A percentile compares a stretch with the other conserved stretches of the same genome.
phyloP scores from a whole-genome alignment of 2,888 invertebrate species.

The Sphaerophoria taeniata region DNA sequence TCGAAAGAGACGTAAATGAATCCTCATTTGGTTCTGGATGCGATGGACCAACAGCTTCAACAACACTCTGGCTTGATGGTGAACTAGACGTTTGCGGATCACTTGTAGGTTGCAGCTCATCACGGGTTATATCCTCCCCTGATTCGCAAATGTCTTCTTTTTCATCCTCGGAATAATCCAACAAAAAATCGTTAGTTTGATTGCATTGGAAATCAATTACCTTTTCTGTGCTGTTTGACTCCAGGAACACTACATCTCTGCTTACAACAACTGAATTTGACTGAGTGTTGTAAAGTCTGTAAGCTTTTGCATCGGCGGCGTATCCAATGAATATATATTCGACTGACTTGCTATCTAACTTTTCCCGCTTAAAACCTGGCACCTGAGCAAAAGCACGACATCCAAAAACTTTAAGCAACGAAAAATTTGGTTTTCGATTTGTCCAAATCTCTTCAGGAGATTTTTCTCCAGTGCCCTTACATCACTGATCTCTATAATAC shows the following conservation, averaged over 20 bases:
- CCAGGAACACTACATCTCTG: slow-evolving; percentile 31
- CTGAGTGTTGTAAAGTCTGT: slow-evolving; percentile 43
- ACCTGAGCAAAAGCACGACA: slow-evolving; percentile 11
- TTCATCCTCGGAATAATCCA: slow-evolving; percentile 20
- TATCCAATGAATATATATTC: slow-evolving; percentile 45
- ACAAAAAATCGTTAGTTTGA: slow-evolving; percentile 4
- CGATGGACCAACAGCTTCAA: slow-evolving; percentile 12
- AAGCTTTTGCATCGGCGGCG: slow-evolving; percentile 44
- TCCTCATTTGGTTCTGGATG: slow-evolving; percentile 23
- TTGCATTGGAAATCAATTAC: slow-evolving; percentile 12
- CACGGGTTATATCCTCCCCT: slow-evolving; percentile 21
- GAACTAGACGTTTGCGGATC: slow-evolving; percentile 30
- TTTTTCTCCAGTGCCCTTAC: slow-evolving; percentile 37
- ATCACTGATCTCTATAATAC: too few relatives aligned
- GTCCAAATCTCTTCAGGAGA: slow-evolving; percentile 33
- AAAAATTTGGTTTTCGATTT: slow-evolving; percentile 23
- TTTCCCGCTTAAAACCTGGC: slow-evolving; percentile 39
- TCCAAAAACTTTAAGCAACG: slow-evolving; percentile 12
- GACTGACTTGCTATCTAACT: slow-evolving; percentile 43
- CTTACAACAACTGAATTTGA: slow-evolving; percentile 20
- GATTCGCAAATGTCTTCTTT: slow-evolving; percentile 15
- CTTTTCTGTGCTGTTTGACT: slow-evolving; percentile 12
- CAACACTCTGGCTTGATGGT: slow-evolving; percentile 2
- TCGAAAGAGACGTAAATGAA: not conserved
- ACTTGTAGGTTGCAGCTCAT: slow-evolving; percentile 23